A percentile compares a stretch with the other conserved stretches of the same genome.
phyloP scores from a whole-genome alignment of 2,888 invertebrate genomes.

The Hemithea aestivaria region DNA sequence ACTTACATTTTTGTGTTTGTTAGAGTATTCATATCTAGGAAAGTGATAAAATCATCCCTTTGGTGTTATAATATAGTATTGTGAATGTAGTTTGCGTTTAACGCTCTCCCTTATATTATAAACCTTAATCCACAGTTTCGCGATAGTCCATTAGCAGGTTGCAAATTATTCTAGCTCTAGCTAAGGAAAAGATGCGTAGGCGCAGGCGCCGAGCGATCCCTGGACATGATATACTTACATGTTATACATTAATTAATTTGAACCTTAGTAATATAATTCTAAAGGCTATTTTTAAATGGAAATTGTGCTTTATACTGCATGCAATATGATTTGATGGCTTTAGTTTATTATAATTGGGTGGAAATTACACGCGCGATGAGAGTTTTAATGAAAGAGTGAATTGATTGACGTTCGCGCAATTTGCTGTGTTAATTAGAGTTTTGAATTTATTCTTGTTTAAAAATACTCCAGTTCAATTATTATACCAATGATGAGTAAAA shows the following conservation, averaged over 20 bases:
- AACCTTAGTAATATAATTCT: background rate
- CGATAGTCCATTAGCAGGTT: constrained; percentile 65
- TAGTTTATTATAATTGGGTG: constrained; percentile 36
- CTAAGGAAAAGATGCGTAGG: constrained; percentile 44
- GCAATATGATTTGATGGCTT: constrained; percentile 23
- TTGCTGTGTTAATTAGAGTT: constrained; percentile 7
- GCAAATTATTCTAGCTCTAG: constrained; percentile 54
- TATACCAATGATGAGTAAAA: too few species aligned
- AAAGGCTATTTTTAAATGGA: constrained; percentile 1
- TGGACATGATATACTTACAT: constrained; percentile 16
- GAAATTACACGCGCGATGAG: constrained; percentile 29
- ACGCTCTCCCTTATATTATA: background rate
- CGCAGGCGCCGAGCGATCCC: constrained; percentile 52
- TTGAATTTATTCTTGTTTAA: too few species aligned
- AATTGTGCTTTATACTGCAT: constrained; percentile 1
- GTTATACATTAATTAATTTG: constrained; percentile 11
- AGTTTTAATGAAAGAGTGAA: constrained; percentile 15
- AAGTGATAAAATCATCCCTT: too few species aligned
- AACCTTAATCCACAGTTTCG: constrained; percentile 23
- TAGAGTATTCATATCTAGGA: too few species aligned
- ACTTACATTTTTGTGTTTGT: too few species aligned
- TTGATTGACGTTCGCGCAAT: constrained; percentile 13
- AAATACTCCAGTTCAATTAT: too few species aligned
- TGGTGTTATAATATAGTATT: too few species aligned
- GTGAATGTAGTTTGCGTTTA: too few species aligned